These are phyloP conservation scores for Dryas iulia DNA, from an alignment of 1,140 invertebrate genomes.

Conservation along the genomic window DNA sequence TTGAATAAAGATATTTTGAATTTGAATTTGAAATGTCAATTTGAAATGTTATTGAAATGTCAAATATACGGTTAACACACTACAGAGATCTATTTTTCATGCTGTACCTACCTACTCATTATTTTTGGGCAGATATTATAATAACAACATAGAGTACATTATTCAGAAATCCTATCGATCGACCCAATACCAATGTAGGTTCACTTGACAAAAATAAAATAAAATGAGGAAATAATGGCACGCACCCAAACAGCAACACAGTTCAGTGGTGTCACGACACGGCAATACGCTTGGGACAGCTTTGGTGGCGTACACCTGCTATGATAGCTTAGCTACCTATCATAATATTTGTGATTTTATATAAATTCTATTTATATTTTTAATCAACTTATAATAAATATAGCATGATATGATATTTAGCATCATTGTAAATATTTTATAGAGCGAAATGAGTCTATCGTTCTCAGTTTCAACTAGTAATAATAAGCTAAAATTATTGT, in stretches of 20 bases:
- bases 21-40: too few relatives aligned
- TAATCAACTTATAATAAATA: too few relatives aligned
- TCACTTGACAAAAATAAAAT: slow-evolving; percentile 51
- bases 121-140: too few relatives aligned
- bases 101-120: too few relatives aligned
- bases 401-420: too few relatives aligned
- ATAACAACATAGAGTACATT: background rate
- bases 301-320: slow-evolving; percentile 4
- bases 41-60: too few relatives aligned
- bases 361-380: background rate
- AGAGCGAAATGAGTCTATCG: too few relatives aligned
- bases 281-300: slow-evolving; percentile 38
- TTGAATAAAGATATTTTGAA: too few relatives aligned
- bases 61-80: too few relatives aligned
- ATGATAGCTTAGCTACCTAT: background rate
- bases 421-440: too few relatives aligned
- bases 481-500: background rate
- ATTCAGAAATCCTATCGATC: background rate
- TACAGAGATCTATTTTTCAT: too few relatives aligned
- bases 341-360: background rate
- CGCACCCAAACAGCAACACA: slow-evolving; percentile 53
- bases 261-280: slow-evolving; percentile 39
- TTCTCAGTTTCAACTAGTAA: background rate
- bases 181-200: slow-evolving; percentile 37
- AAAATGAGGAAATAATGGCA: slow-evolving; percentile 57